Base-by-base conservation (phyloP, 1,140 invertebrate species). In the Dendroctonus valens region DNA sequence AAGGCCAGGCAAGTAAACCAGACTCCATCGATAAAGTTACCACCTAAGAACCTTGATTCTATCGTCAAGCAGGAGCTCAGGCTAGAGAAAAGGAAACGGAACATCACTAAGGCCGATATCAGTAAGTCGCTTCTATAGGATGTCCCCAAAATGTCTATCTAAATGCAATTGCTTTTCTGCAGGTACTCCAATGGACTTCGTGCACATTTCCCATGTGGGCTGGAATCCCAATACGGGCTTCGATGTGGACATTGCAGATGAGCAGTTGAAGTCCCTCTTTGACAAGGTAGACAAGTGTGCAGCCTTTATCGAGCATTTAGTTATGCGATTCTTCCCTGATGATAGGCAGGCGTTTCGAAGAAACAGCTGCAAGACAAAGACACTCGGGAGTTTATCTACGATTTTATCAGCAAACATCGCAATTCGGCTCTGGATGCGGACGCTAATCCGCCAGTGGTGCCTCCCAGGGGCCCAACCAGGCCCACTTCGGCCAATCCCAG, bases 341-440 rank as follows among this genome's bases (percentile, higher is more conserved):
- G 44, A 58, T 71, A 84, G 82, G 88, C 91, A 65, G 91, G 93
- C 68, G 86, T 96, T 2, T 91, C 91, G 4, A 88, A 91, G 53
- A 85, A 83, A 58, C 87, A 95, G 70, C 82, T 96, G 4, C 82
- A 89, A 69, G 91, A 97, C 80, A 85, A 87, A 67, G 87, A 89
- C n/a, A 97, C 94, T 1, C 82, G 93, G 14, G 87, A 92, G 61
- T 97, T 96, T 77, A 97, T 98, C 76, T 97, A n/a, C 78, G 91
- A 96, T 79, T 97, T 97, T 77, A 93, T 97, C 68, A 87, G 92
- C 75, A 82, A 80, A 66, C 83, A 95, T 81, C 92, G 93, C 42
- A 93, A 92, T 14, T 77, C 92, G 68, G 88, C 88, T 40, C 84
- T 88, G 7, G 85, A 86, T 76, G 82, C 86, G 60, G 74, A 83